Conservation (phyloP, 2,888 invertebrate genomes). For the Troglohyphantes excavatus region DNA sequence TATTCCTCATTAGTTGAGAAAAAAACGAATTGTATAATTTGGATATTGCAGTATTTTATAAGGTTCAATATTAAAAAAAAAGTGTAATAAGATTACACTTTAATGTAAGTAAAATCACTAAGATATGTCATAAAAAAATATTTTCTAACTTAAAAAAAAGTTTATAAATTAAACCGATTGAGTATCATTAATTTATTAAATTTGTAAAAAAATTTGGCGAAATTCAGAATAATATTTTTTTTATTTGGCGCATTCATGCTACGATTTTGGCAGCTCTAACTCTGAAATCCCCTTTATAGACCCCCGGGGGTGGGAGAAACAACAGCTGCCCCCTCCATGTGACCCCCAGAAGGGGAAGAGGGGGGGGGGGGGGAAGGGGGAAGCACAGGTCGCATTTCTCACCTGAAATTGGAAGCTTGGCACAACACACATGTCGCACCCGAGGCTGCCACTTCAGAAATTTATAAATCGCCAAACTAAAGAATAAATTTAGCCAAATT, state of each 20-base stretch:
- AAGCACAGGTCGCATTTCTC: slow-evolving; percentile 74
- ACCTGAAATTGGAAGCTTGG: slow-evolving; percentile 73
- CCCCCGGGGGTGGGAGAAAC: slow-evolving; percentile 54
- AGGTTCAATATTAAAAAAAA: too few relatives aligned
- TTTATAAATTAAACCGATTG: too few relatives aligned
- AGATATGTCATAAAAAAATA: too few relatives aligned
- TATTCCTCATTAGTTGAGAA: too few relatives aligned
- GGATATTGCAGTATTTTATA: too few relatives aligned
- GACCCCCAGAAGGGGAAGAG: not conserved
- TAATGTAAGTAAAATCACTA: too few relatives aligned
- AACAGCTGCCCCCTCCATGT: slow-evolving; percentile 42
- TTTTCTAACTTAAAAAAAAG: too few relatives aligned
- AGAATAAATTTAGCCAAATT: too few relatives aligned
- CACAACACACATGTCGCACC: slow-evolving; percentile 65
- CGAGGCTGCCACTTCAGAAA: not conserved
- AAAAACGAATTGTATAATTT: too few relatives aligned
- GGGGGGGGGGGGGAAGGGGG: slow-evolving; percentile 52
- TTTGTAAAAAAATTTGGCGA: not conserved
- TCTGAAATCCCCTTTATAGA: slow-evolving; percentile 10
- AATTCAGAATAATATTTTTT: not conserved
- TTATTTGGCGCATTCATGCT: not conserved
- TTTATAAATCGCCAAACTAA: not conserved
- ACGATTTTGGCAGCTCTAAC: not conserved
- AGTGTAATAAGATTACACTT: too few relatives aligned
- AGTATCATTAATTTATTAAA: too few relatives aligned